Conservation (phyloP, 2,888 invertebrate species). For the Melipona beecheii region DNA sequence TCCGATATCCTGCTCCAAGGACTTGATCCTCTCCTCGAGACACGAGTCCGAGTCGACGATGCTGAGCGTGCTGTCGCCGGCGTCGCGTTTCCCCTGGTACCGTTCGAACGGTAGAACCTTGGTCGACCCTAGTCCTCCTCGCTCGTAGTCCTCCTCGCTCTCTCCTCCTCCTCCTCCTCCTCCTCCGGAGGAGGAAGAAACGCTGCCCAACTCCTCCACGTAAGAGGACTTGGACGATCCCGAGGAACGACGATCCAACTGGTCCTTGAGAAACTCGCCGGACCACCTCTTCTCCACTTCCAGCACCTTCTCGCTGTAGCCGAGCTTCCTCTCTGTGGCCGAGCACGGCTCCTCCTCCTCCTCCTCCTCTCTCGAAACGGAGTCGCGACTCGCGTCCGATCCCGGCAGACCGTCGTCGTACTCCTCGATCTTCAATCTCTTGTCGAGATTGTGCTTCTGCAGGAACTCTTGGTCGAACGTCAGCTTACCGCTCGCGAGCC, state of each 20-base stretch:
- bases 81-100: not conserved
- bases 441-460: constrained; percentile 73
- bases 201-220: constrained; percentile 78
- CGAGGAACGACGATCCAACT: constrained; percentile 75
- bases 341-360: constrained; percentile 34
- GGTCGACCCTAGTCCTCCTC: too few relatives aligned
- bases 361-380: constrained; percentile 56
- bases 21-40: constrained; percentile 75
- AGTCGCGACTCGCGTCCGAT: not conserved
- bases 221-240: constrained; percentile 80
- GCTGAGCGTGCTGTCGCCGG: constrained; percentile 70
- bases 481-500: constrained; percentile 47
- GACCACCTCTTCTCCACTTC: constrained; percentile 81
- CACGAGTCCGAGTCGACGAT: constrained; percentile 79
- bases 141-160: constrained; percentile 62
- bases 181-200: constrained; percentile 74
- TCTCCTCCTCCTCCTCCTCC: constrained; percentile 74
- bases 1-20: constrained; percentile 72
- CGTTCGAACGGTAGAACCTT: too few relatives aligned
- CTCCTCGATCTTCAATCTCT: constrained; percentile 75
- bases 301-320: constrained; percentile 76
- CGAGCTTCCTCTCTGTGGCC: constrained; percentile 70
- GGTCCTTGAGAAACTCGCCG: constrained; percentile 77
- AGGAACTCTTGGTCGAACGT: constrained; percentile 77
- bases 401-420: constrained; percentile 51